A percentile compares a stretch with the other conserved stretches of the same genome.
These are phyloP conservation scores for Drosophila repletoides DNA, from an alignment of 1,140 invertebrate species.

Conservation along the genomic window DNA sequence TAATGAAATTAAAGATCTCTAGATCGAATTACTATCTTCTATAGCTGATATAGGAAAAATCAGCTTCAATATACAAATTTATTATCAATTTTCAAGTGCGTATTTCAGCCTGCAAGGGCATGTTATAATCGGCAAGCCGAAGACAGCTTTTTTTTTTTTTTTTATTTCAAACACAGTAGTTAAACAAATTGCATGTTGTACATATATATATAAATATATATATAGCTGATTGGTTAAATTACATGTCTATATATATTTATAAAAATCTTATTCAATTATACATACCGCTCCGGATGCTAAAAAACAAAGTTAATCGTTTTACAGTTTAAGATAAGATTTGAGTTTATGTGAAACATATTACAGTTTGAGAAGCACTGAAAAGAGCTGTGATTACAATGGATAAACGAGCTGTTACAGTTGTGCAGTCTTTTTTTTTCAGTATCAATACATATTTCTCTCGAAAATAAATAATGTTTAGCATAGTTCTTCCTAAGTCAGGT, in stretches of 20 bases:
- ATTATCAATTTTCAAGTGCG: no score
- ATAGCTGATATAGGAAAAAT: no score
- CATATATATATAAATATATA: slow-evolving; percentile 23
- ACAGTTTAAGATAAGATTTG: slow-evolving; percentile 63
- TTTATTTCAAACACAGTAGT: slow-evolving; percentile 34
- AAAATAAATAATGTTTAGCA: no score
- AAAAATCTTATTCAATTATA: slow-evolving; percentile 61
- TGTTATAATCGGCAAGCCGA: no score
- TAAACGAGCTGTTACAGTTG: slow-evolving; percentile 19
- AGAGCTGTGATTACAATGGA: slow-evolving; percentile 77
- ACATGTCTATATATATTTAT: slow-evolving; percentile 20
- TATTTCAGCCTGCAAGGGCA: no score
- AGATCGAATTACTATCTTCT: no score
- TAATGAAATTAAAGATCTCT: slow-evolving; percentile 1
- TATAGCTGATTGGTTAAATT: slow-evolving; percentile 13
- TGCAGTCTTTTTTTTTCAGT: background rate
- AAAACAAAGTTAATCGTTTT: slow-evolving; percentile 73
- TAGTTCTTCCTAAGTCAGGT: no score
- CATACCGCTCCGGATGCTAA: slow-evolving; percentile 77
- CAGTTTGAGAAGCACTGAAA: slow-evolving; percentile 76
- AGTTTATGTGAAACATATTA: slow-evolving; percentile 46
- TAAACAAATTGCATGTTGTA: slow-evolving; percentile 27
- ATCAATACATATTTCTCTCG: background rate
- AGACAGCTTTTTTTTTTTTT: no score
- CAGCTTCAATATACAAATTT: no score